Percentiles rank a stretch among this genome's conserved stretches.
These are phyloP conservation scores for Lophotriccus pileatus DNA, from an alignment of 2,797 vertebrate species.

Conservation along the genomic window DNA sequence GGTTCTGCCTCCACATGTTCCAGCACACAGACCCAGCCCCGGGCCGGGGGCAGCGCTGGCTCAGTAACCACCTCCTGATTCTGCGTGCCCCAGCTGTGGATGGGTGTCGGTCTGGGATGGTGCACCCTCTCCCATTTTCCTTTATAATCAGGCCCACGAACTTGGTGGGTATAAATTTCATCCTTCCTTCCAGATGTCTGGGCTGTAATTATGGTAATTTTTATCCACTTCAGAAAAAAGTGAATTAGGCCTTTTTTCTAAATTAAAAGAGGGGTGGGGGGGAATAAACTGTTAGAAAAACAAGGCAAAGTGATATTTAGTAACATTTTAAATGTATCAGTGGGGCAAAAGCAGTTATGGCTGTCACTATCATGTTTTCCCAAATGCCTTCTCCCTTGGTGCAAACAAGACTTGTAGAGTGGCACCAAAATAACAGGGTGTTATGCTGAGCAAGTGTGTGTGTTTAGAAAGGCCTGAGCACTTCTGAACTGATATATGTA, in stretches of 20 bases:
- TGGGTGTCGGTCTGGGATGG: rapidly evolving
- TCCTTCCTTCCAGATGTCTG: not conserved
- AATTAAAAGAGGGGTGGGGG: not conserved
- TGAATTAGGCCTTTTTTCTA: not conserved
- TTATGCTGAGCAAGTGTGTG: not conserved
- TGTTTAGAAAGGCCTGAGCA: not conserved
- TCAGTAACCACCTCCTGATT: not conserved
- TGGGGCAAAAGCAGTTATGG: not conserved
- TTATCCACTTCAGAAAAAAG: not conserved
- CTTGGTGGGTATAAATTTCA: not conserved
- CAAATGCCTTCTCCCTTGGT: not conserved
- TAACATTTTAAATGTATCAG: not conserved
- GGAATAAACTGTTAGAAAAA: not conserved
- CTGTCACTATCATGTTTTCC: not conserved
- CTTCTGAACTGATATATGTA: not conserved
- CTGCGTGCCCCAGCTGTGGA: too few relatives aligned
- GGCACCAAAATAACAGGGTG: not conserved
- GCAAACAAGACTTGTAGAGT: not conserved
- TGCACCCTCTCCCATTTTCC: not conserved
- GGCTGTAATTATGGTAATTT: not conserved
- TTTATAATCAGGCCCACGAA: not conserved
- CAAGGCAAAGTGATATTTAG: not conserved
- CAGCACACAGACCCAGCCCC: not conserved
- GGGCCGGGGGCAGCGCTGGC: not conserved
- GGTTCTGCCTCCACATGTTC: not conserved